These are phyloP conservation scores for Ascaphus truei DNA, from an alignment of 2,113 vertebrate genomes.

Conservation along the genomic window DNA sequence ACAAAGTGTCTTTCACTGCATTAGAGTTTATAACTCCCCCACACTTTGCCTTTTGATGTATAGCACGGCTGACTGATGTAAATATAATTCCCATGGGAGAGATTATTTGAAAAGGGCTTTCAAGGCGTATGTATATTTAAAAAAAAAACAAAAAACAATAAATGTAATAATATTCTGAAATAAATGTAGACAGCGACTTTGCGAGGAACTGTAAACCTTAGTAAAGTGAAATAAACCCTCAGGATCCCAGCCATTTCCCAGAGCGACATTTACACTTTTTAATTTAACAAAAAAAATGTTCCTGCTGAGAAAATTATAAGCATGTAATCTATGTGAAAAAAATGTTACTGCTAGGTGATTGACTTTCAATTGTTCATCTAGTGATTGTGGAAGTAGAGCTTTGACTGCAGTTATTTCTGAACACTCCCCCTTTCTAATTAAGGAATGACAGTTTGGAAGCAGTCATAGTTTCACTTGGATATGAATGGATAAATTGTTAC, in stretches of 20 bases:
- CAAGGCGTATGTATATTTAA: no score
- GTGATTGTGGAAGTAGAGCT: conserved; percentile 46
- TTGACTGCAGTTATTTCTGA: conserved; percentile 46
- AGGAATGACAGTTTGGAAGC: conserved; percentile 50
- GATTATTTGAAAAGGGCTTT: neutral
- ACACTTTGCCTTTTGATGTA: neutral
- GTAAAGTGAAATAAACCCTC: neutral
- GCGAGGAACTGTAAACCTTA: neutral
- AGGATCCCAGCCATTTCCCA: neutral
- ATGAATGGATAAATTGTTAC: conserved; percentile 65
- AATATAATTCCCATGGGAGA: conserved; percentile 9
- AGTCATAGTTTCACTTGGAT: conserved; percentile 43
- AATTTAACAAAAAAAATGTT: neutral
- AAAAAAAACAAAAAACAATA: neutral
- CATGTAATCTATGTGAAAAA: conserved; percentile 54
- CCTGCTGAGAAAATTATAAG: conserved; percentile 35
- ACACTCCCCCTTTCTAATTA: conserved; percentile 47
- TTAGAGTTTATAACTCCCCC: neutral
- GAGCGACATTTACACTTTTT: conserved; percentile 8
- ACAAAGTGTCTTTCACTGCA: conserved; percentile 1
- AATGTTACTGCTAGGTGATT: conserved; percentile 55
- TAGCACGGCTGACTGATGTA: conserved; percentile 2
- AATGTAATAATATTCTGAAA: conserved; percentile 1
- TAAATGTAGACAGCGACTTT: conserved; percentile 1
- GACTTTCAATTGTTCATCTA: conserved; percentile 55